phyloP scores from a whole-genome alignment of 2,797 vertebrate genomes.

The Pogoniulus pusillus region DNA sequence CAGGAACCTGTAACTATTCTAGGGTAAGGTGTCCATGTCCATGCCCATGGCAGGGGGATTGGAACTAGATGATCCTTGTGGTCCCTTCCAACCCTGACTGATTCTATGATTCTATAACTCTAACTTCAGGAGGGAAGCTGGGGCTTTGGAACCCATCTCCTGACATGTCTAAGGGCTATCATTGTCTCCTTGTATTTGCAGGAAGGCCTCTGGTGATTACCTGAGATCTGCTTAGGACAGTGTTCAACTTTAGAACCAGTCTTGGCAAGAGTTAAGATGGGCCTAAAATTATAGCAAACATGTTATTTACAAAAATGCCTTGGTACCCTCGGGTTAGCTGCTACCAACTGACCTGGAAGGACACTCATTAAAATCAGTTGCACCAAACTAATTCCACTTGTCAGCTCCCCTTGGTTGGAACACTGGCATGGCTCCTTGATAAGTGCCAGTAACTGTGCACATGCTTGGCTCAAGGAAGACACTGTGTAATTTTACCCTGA shows the following conservation, averaged over 20 bases:
- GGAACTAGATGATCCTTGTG: too few relatives aligned
- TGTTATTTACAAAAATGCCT: background rate
- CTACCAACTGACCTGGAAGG: background rate
- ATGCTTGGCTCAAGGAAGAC: background rate
- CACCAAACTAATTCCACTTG: background rate
- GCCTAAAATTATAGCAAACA: background rate
- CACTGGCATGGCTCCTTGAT: fast-evolving
- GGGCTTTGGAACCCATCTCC: background rate
- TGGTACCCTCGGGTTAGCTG: background rate
- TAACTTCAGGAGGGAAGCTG: background rate
- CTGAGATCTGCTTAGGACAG: background rate
- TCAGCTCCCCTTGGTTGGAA: background rate
- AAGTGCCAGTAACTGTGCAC: background rate
- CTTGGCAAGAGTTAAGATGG: background rate
- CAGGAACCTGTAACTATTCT: background rate
- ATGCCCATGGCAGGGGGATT: too few relatives aligned
- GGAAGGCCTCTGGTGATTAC: background rate
- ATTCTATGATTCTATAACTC: too few relatives aligned
- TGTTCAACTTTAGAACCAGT: background rate
- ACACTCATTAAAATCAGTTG: background rate
- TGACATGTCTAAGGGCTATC: background rate
- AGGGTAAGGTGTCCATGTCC: too few relatives aligned
- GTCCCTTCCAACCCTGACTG: too few relatives aligned
- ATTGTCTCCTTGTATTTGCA: background rate
- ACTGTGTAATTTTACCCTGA: background rate